Base-by-base conservation (phyloP, 2,113 vertebrate species). In the Athene noctua region DNA sequence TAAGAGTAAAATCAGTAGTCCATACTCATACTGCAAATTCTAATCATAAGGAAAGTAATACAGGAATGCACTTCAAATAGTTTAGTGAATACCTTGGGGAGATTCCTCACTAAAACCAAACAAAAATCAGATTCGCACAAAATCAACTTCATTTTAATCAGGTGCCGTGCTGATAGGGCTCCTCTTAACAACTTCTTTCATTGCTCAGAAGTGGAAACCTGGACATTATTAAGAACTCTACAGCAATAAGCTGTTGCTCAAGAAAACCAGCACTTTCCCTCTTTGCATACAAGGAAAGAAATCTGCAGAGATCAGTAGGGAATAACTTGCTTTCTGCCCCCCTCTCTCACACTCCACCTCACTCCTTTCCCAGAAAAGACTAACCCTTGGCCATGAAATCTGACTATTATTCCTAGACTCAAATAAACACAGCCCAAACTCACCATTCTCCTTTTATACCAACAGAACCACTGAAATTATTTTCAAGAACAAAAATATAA, bases 381-480 rank as follows among this genome's bases (percentile, higher is more conserved):
- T 15, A 46, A 32, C 44, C 40, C 91, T 73, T 2, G 3, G 23
- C 25, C 11, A 22, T 12, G 36, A 68, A 89, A 83, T 15, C 21
- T 70, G n/a, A 34, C 40, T 80, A 32, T 61, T 71, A 21, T 34
- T 58, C 25, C 10, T 62, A 25, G 52, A 49, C 49, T 67, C 49
- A 65, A 7, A 94, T 57, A 72, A 88, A 75, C 27, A 72, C 1
- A 2, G 15, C 9, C 14, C 9, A 30, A 72, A 10, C 25, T 65
- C 40, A 29, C 27, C 10, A 46, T 29, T 52, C 26, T 40, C 12
- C 32, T n/a, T 70, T 87, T 65, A 34, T 18, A 22, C 13, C 40
- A 72, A 42, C 4, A 42, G 32, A 89, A 40, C 9, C 3, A 67
- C 0, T 61, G 20, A 26, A 72, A 80, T 1, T 0, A 16, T 38